A percentile compares a stretch with the other conserved stretches of the same genome.
Evolutionary conservation across 2,797 vertebrate species (phyloP).

Genomic region (Coracias cyanogaster): DNA sequence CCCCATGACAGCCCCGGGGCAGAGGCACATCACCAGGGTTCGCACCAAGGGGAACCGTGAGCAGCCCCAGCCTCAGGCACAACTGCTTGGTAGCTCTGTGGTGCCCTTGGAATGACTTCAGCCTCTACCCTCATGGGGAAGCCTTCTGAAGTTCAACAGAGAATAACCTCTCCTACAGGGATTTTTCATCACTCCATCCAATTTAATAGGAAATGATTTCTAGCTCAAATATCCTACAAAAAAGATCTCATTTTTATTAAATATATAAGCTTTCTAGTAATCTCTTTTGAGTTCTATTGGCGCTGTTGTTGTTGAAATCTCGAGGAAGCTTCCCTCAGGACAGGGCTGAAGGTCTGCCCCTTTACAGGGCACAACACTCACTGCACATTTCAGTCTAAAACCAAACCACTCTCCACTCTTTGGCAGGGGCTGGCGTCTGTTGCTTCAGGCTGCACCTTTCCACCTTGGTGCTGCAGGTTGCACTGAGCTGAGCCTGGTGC

Average conservation of each 20-base stretch:
- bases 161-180: background rate
- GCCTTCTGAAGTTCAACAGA: background rate
- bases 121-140: background rate
- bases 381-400: background rate
- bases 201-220: background rate
- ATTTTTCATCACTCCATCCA: background rate
- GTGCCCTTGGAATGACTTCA: background rate
- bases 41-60: background rate
- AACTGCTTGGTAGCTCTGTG: background rate
- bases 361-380: background rate
- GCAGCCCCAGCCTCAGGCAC: background rate
- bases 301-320: background rate
- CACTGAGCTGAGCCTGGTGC: background rate
- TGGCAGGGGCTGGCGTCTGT: background rate
- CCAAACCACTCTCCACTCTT: background rate
- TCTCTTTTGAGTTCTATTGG: background rate
- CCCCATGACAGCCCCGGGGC: background rate
- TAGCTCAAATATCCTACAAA: background rate
- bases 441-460: background rate
- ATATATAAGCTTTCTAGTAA: background rate
- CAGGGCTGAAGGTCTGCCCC: background rate
- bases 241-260: background rate
- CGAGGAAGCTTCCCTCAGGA: background rate
- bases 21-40: accelerated
- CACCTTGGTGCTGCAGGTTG: background rate